Evolutionary conservation across 1,140 invertebrate species (phyloP).

Genomic region (Thaumetopoea pityocampa): DNA sequence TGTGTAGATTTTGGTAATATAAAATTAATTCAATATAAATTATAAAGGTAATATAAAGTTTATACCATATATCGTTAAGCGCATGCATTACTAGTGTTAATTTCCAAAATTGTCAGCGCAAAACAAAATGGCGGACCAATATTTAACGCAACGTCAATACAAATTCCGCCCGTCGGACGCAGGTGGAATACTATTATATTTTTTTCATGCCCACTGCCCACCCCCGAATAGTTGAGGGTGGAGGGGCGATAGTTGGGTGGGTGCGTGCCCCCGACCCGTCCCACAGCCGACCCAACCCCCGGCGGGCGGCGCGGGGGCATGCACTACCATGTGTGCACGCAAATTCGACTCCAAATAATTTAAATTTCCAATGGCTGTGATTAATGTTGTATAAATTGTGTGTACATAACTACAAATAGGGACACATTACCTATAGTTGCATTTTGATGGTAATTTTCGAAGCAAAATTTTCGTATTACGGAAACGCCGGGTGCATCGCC

Average conservation of each 20-base stretch:
- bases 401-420: slow-evolving; percentile 31
- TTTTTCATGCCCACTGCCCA: slow-evolving; percentile 58
- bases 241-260: slow-evolving; percentile 43
- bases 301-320: slow-evolving; percentile 27
- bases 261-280: slow-evolving; percentile 50
- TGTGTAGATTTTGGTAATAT: not conserved
- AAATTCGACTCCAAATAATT: slow-evolving; percentile 66
- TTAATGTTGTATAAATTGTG: slow-evolving; percentile 64
- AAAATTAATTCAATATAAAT: not conserved
- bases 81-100: slow-evolving; percentile 8
- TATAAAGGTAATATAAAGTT: not conserved
- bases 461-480: not conserved
- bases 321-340: slow-evolving; percentile 63
- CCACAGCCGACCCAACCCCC: slow-evolving; percentile 17
- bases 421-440: too few relatives aligned
- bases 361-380: slow-evolving; percentile 68
- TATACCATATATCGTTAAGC: too few relatives aligned
- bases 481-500: too few relatives aligned
- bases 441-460: slow-evolving; percentile 3
- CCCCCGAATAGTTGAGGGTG: slow-evolving; percentile 60
- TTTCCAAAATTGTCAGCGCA: slow-evolving; percentile 24
- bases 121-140: slow-evolving; percentile 56
- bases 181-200: slow-evolving; percentile 68
- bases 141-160: slow-evolving; percentile 52
- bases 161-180: slow-evolving; percentile 46